Evolutionary conservation across 2,797 vertebrate species (phyloP).

Genomic region (Okamejei kenojei): DNA sequence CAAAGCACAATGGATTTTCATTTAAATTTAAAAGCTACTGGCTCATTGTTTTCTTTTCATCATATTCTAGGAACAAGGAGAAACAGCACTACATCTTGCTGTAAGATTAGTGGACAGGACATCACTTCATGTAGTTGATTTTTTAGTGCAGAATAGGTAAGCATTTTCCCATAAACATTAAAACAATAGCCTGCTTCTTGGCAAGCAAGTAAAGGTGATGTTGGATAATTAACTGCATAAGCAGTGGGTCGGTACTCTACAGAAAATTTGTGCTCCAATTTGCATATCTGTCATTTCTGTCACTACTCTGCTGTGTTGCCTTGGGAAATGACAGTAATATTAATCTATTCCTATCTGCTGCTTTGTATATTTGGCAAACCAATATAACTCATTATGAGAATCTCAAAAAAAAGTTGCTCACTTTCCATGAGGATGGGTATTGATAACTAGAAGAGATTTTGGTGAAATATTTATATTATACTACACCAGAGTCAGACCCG

Average conservation of each 20-base stretch:
- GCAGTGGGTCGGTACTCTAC: neutral
- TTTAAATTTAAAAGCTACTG: neutral
- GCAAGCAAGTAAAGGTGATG: neutral
- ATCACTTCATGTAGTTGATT: conserved; percentile 94
- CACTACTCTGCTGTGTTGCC: neutral
- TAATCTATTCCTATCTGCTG: neutral
- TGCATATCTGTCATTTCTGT: neutral
- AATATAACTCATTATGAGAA: neutral
- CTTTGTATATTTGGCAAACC: neutral
- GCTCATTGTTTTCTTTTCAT: neutral
- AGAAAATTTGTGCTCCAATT: neutral
- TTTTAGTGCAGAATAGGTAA: conserved; percentile 94
- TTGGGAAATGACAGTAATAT: neutral
- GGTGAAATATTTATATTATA: neutral
- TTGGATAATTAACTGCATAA: neutral
- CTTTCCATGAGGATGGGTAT: neutral
- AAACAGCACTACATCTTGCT: conserved; percentile 90
- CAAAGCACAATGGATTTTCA: neutral
- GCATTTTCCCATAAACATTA: conserved; percentile 37
- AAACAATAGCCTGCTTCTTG: neutral
- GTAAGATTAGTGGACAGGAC: conserved; percentile 91
- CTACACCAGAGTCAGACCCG: too few species aligned
- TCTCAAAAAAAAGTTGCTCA: neutral
- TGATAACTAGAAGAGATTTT: neutral
- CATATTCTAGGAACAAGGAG: conserved; percentile 77